Evolutionary conservation across 1,140 invertebrate genomes (phyloP), one percentile per base, ranked within the genome.

Genomic region (Philopotamus ludificatus): DNA sequence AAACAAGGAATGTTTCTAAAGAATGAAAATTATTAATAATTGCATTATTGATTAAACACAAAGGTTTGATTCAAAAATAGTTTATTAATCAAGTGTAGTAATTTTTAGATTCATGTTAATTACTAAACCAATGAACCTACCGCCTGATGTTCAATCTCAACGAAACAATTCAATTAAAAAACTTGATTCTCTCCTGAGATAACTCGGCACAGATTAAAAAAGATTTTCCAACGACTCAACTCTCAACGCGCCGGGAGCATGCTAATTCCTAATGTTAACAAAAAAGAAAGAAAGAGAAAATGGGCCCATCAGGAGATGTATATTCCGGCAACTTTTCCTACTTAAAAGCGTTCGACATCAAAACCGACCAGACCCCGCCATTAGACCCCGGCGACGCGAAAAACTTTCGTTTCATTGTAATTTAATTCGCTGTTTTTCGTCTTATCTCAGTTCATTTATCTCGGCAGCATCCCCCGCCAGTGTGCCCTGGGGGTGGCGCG

Each of bases 401-500:
- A 63, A 68, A 68, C 66, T 68, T 68, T 68, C 66, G 66, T 68
- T 68, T 68, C 66, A 68, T 68, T 68, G 66, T 68, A 68, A 70
- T 70, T 70, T 70, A 70, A 70, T 70, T 70, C 68, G 68, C 60
- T 67, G 68, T 70, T 69, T 69, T 69, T 63, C 58, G 45, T 58
- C 67, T 66, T 70, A 70, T 70, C 68, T 70, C 68, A 61, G 60
- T 66, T 70, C 59, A 66, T 70, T 70, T 66, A 70, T 70, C 68
- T 70, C 66, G 66, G 66, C 53, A 66, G 55, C 60, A 54, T 55
- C 59, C 23, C 47, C 54, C 53, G 16, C 16, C 42, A 28, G 22
- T 23, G 3, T n/a, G n/a, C 62, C 3, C 21, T 25, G 45, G 20
- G 3, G 21, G 26, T 49, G 21, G 34, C 59, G 12, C n/a, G n/a